A percentile compares a stretch with the other conserved stretches of the same genome.
These are phyloP conservation scores for Lysandra coridon DNA, from an alignment of 2,888 invertebrate genomes.

Conservation along the genomic window DNA sequence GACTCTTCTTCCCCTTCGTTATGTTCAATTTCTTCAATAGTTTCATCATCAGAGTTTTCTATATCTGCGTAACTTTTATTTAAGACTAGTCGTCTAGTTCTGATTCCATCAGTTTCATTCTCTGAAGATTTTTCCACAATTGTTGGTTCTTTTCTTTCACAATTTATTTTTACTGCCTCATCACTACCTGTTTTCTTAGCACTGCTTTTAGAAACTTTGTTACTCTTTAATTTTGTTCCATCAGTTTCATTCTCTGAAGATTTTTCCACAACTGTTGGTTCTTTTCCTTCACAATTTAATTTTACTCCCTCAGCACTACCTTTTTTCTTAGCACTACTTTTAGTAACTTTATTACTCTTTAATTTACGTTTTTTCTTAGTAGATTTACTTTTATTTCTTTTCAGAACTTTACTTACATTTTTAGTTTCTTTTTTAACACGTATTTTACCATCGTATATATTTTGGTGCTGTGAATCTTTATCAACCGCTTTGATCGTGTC, in stretches of 20 bases:
- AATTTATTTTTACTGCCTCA: not conserved
- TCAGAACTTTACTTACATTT: not conserved
- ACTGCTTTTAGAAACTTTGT: not conserved
- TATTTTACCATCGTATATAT: not conserved
- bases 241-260: not conserved
- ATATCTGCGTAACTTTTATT: slow-evolving; percentile 4
- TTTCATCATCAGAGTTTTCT: not conserved
- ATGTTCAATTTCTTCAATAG: slow-evolving; percentile 31
- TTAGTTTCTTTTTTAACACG: slow-evolving; percentile 26
- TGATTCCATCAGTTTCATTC: not conserved
- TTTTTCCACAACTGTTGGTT: not conserved
- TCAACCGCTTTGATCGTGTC: not conserved
- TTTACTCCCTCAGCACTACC: not conserved
- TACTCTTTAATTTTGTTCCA: not conserved
- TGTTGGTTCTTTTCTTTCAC: not conserved
- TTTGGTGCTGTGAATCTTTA: slow-evolving; percentile 17
- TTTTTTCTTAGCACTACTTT: not conserved
- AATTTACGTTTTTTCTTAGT: slow-evolving; percentile 9
- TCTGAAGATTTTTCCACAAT: not conserved
- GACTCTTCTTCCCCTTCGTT: slow-evolving; percentile 32
- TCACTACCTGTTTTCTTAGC: not conserved
- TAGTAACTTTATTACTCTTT: slow-evolving; percentile 1
- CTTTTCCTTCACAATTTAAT: not conserved
- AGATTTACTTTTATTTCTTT: not conserved
- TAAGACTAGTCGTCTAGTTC: not conserved